Base-by-base conservation (phyloP, 1,140 invertebrate genomes). In the Tetraneura akinire region DNA sequence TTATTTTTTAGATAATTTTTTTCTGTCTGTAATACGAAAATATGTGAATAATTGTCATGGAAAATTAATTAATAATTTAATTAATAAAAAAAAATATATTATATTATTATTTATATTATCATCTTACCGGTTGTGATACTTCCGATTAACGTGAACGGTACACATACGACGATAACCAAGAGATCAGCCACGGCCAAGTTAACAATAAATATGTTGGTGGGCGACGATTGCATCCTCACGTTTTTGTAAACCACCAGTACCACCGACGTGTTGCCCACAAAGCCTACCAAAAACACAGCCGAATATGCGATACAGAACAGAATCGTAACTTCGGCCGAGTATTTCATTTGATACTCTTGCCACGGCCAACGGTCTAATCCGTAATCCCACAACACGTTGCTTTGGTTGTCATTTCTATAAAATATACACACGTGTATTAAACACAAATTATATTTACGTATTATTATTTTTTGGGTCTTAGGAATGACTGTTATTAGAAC, bases 91-190 rank as follows among this genome's bases (percentile, higher is more conserved):
- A 18, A 51, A 13, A 49, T 49, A 49, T 49, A 49, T 49, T 11
- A 11, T 11, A 13, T 49, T 13, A 13, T 51, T n/a, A 8, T 49
- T 51, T 6, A 16, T 16, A 16, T 51, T 51, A 51, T 14, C 1
- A 53, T 95, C 94, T 96, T 89, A 96, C 94, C 94, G 83, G 94
- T 92, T 85, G 95, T 93, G 80, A 97, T 93, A 87, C 97, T 96
- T 85, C 93, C 92, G 88, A 97, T 91, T 64, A 90, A 82, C 51
- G 89, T 90, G 78, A 90, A 87, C 0, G 89, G 89, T 84, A 89
- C 89, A 9, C 88, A 88, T 68, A 90, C 86, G 37, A 88, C 70
- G 82, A 89, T 90, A 8, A 90, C 84, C 3, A 87, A 86, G 21
- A 90, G 83, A 83, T 90, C 89, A 0, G 89, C 89, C 8, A 89